These are phyloP conservation scores for Ormyrus thymus DNA, from an alignment of 2,888 invertebrate genomes.

Conservation along the genomic window DNA sequence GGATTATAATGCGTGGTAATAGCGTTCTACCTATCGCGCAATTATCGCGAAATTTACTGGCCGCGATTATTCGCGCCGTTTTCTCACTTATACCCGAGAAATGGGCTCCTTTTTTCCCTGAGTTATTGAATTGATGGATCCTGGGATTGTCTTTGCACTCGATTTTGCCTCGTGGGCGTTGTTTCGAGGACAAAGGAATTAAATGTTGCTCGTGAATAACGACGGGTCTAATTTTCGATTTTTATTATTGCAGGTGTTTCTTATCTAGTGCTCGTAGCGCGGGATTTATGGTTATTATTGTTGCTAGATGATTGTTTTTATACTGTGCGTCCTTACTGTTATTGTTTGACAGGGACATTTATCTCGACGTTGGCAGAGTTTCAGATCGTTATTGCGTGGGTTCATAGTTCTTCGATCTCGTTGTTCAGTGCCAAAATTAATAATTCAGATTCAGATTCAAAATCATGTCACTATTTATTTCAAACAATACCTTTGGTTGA, in stretches of 20 bases:
- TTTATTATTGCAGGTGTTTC: neutral
- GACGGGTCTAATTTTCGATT: neutral
- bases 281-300: neutral
- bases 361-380: too few relatives aligned
- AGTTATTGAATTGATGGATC: conserved; percentile 25
- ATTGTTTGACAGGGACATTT: too few relatives aligned
- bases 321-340: neutral
- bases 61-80: conserved; percentile 34
- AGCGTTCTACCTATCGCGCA: conserved; percentile 1
- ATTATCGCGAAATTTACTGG: neutral
- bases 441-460: too few relatives aligned
- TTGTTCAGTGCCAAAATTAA: too few relatives aligned
- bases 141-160: neutral
- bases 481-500: too few relatives aligned
- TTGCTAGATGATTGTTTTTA: neutral
- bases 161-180: conserved; percentile 5
- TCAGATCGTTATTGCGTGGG: too few relatives aligned
- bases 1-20: neutral
- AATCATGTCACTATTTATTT: too few relatives aligned
- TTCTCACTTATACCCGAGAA: conserved; percentile 15
- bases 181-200: neutral
- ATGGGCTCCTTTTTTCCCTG: neutral
- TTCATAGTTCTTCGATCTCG: too few relatives aligned
- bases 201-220: neutral
- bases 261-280: neutral